Evolutionary conservation across 2,888 invertebrate species (phyloP).

Genomic region (Marronus borbonicus): DNA sequence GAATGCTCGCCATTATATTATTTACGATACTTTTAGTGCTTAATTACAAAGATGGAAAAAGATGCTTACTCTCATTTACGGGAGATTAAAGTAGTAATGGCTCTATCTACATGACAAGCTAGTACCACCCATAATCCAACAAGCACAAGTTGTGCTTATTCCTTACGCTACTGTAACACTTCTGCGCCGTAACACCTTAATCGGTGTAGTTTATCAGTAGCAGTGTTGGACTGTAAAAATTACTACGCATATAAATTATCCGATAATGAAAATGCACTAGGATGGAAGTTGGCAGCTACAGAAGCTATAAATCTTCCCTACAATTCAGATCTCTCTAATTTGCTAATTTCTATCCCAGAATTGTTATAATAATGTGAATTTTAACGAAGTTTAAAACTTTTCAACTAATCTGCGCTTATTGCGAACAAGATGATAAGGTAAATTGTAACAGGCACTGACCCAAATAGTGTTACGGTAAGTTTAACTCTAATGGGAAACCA

Average conservation of each 20-base stretch:
- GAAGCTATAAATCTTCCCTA: neutral
- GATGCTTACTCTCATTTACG: neutral
- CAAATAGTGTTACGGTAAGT: neutral
- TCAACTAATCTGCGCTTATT: neutral
- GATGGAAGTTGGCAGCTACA: neutral
- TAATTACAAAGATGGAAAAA: neutral
- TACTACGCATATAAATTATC: neutral
- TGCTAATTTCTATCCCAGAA: neutral
- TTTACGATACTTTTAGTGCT: neutral
- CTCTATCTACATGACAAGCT: neutral
- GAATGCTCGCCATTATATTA: neutral
- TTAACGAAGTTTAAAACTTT: constrained; percentile 12
- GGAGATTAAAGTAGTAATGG: neutral
- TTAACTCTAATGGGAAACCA: neutral
- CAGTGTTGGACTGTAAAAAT: neutral
- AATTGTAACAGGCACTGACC: neutral
- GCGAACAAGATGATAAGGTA: neutral
- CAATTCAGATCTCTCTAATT: neutral
- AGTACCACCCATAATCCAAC: neutral
- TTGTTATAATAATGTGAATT: neutral
- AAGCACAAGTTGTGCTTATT: neutral
- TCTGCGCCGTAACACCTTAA: neutral
- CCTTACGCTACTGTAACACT: neutral
- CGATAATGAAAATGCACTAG: neutral
- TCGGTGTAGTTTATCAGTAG: neutral